Percentiles rank a stretch among this genome's conserved stretches.
phyloP scores from a whole-genome alignment of 2,797 vertebrate species.

The Melanotaenia maccullochi region DNA sequence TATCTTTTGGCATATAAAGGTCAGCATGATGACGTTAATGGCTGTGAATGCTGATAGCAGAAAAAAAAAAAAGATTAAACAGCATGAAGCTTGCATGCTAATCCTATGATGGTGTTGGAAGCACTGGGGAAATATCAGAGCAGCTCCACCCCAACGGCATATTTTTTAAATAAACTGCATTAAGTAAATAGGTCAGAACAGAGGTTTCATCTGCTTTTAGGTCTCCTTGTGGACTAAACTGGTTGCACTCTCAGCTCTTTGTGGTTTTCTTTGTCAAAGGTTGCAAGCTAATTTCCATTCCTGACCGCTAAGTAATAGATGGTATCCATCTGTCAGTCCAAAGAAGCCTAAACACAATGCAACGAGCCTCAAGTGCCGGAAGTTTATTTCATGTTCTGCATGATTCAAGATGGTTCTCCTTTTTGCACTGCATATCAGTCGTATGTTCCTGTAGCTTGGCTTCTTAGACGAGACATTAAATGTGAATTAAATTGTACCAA shows the following conservation, averaged over 20 bases:
- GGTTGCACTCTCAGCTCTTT: not conserved
- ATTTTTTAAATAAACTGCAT: not conserved
- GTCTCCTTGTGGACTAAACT: conserved; percentile 7
- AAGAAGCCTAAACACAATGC: not conserved
- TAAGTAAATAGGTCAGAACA: conserved; percentile 3
- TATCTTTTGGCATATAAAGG: conserved; percentile 50
- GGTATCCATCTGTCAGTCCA: conserved; percentile 12
- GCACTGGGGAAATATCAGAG: not conserved
- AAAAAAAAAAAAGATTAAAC: conserved; percentile 52
- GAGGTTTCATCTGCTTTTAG: not conserved
- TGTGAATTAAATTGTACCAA: too few species aligned
- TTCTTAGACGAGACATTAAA: too few species aligned
- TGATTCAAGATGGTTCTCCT: not conserved
- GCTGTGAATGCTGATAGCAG: conserved; percentile 46
- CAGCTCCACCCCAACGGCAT: not conserved
- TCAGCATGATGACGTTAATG: conserved; percentile 44
- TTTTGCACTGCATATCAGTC: too few species aligned
- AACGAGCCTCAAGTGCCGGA: not conserved
- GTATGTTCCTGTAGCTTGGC: too few species aligned
- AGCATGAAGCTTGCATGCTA: conserved; percentile 32
- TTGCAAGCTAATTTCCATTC: conserved; percentile 26
- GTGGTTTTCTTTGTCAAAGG: conserved; percentile 36
- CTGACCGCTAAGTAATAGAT: conserved; percentile 25
- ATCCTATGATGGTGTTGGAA: conserved; percentile 24
- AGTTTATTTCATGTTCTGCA: too few species aligned